Percentiles rank a stretch among this genome's conserved stretches.
These are phyloP conservation scores for Metellina segmentata DNA, from an alignment of 2,888 invertebrate species.

Conservation along the genomic window DNA sequence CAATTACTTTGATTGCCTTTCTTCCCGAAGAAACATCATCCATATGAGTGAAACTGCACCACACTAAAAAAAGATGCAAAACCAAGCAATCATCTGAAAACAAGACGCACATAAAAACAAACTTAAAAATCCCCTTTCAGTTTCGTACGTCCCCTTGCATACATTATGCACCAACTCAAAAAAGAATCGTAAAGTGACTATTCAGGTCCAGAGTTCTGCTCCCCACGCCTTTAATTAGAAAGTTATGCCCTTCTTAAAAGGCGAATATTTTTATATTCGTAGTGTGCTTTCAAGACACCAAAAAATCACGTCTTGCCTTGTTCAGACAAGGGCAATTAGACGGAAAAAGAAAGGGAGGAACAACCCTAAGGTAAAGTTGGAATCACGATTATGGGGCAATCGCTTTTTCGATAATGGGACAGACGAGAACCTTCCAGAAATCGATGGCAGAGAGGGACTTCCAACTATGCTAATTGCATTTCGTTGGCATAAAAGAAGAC, in stretches of 20 bases:
- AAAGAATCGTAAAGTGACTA: not conserved
- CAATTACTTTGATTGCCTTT: not conserved
- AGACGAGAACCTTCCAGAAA: slow-evolving; percentile 2
- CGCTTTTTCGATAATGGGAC: slow-evolving; percentile 43
- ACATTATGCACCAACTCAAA: not conserved
- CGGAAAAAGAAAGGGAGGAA: not conserved
- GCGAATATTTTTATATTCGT: not conserved
- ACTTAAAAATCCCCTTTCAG: not conserved
- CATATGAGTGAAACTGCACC: not conserved
- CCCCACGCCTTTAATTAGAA: not conserved
- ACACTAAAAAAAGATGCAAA: not conserved
- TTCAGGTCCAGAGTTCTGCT: not conserved
- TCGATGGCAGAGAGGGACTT: slow-evolving; percentile 28
- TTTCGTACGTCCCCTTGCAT: not conserved
- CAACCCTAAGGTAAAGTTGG: slow-evolving; percentile 37
- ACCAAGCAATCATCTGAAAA: not conserved
- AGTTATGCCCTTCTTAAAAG: not conserved
- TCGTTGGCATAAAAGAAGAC: not conserved
- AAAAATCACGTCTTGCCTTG: not conserved
- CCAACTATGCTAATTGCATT: slow-evolving; percentile 46
- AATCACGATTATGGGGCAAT: slow-evolving; percentile 29
- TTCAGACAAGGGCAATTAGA: slow-evolving; percentile 18
- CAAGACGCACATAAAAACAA: not conserved
- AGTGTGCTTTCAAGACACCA: not conserved
- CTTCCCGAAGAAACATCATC: not conserved